A percentile compares a stretch with the other conserved stretches of the same genome.
Evolutionary conservation across 2,797 vertebrate genomes (phyloP).

Genomic region (Acropternis orthonyx): DNA sequence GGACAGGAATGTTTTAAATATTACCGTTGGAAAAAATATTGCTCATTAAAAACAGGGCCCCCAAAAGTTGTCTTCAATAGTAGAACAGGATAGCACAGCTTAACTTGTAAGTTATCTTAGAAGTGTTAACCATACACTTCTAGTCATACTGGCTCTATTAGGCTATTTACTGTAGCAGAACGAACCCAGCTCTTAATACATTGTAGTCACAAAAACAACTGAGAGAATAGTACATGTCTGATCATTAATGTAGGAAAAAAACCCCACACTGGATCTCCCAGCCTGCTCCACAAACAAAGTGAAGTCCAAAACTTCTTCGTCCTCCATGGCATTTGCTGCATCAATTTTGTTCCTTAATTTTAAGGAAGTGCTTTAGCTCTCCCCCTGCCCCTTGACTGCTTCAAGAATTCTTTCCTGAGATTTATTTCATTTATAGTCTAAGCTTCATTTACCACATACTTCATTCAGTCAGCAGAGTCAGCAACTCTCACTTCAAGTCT

Average conservation of each 20-base stretch:
- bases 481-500: neutral
- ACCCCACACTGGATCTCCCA: neutral
- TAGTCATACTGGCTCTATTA: neutral
- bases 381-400: neutral
- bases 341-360: neutral
- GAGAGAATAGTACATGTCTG: neutral
- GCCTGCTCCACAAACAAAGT: neutral
- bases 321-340: neutral
- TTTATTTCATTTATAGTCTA: neutral
- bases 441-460: neutral
- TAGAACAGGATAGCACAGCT: neutral
- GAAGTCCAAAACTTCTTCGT: neutral
- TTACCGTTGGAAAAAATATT: neutral
- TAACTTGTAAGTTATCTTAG: neutral
- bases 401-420: neutral
- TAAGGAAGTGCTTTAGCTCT: neutral
- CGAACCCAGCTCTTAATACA: neutral
- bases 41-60: neutral
- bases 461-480: neutral
- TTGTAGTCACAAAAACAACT: neutral
- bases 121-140: neutral
- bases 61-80: neutral
- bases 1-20: neutral
- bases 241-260: neutral
- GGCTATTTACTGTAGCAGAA: neutral